Evolutionary conservation across 2,113 vertebrate species (phyloP).

Genomic region (Glaucomys volans): DNA sequence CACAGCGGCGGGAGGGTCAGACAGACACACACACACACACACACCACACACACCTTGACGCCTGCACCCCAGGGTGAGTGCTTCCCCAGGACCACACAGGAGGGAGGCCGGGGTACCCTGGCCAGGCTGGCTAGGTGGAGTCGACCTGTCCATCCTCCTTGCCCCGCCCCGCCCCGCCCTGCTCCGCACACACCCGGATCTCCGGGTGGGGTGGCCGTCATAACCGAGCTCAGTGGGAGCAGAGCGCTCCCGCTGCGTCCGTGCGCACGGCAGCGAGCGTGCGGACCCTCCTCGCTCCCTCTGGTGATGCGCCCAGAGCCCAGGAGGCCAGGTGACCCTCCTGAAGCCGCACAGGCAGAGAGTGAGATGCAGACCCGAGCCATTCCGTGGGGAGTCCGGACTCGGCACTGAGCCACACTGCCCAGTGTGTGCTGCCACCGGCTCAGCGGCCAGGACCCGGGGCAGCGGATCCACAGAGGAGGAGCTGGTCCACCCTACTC

Average conservation of each 20-base stretch:
- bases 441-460: not conserved
- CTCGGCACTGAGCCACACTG: not conserved
- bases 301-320: not conserved
- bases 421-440: not conserved
- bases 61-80: not conserved
- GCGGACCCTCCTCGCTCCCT: not conserved
- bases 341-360: not conserved
- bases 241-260: no score
- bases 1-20: not conserved
- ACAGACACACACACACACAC: rapidly evolving
- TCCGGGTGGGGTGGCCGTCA: no score
- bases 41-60: rapidly evolving
- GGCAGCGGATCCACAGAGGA: not conserved
- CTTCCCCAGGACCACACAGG: not conserved
- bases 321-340: not conserved
- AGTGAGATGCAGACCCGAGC: not conserved
- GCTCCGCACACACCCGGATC: not conserved
- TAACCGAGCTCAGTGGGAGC: rapidly evolving
- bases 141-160: rapidly evolving
- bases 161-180: not conserved
- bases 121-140: not conserved
- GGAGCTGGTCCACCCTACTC: not conserved
- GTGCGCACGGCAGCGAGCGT: no score
- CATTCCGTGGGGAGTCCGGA: not conserved
- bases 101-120: not conserved